Evolutionary conservation across 2,113 vertebrate species (phyloP), one percentile per base, ranked within the genome.

Genomic region (Sturnira hondurensis): DNA sequence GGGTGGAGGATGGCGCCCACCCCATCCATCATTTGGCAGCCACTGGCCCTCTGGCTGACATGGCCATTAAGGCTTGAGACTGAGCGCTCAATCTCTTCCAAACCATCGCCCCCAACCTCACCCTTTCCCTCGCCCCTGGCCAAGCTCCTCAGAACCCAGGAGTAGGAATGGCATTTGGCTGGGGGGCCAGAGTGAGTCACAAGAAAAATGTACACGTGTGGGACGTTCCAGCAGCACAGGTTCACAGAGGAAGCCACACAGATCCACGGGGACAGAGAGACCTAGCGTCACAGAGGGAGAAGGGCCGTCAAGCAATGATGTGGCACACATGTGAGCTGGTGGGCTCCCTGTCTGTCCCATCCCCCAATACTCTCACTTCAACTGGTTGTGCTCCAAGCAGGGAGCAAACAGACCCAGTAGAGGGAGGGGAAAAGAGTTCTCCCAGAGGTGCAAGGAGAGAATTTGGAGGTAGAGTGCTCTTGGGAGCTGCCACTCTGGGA

Each of bases 11-110:
- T 24, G 58, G 82, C 0, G 73, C 80, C 89, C 45, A 36, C 83
- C 89, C 93, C 91, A 98, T 97, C 95, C 93, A 96, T 98, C 97
- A 98, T 93, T 70, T 54, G 68, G 45, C 41, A 58, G 95, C 93
- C 71, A 56, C 96, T 80, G 86, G 89, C 94, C 96, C 96, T 88
- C 54, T 2, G 97, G 96, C 97, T 96, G 97, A 98, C 96, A 93
- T 0, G 3, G 68, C 95, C 95, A 97, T 98, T 97, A 97, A 96
- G 94, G 93, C 78, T 89, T 45, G 73, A 96, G 96, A 96, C 89
- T 5, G 0, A 94, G 96, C 91, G 54, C 95, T 96, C 96, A 97
- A 90, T 98, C 96, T 97, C 96, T 97, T 97, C 97, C 36, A 7
- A 97, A 95, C 96, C 74, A 0, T 96, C 93, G 38, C 93, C 96